Base-by-base conservation (phyloP, 2,113 vertebrate species). In the Charina bottae region DNA sequence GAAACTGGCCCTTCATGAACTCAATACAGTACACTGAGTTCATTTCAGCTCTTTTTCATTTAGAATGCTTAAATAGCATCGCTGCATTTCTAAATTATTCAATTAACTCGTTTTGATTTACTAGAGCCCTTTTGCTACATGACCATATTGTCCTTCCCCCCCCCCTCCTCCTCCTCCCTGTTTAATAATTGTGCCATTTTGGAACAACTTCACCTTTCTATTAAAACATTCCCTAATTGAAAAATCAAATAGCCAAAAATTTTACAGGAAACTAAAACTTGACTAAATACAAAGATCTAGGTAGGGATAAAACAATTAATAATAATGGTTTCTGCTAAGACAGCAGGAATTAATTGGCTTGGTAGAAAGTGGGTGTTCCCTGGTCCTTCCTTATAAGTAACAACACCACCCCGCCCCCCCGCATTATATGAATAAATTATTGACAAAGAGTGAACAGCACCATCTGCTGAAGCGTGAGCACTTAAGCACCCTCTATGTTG, bases 361-460 rank as follows among this genome's bases (percentile, higher is more conserved):
- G 46, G 55, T 17, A 90, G 21, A 46, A 13, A 26, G 55, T 0
- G 6, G 11, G 9, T 58, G 10, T 64, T 87, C 12, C n/a, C n/a
- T 24, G 2, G 24, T 24, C 28, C 37, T 13, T 3, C 46, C 78
- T n/a, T 24, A 59, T 49, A 84, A 56, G 8, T 42, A 42, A 24
- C 7, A 78, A 21, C 33, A 19, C 19, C 1, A 72, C 4, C 13
- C 2, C 28, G 19, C 17, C 2, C 33, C 33, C 7, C 26, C 1
- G 59, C 17, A 58, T 64, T 56, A 46, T 24, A 72, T 0, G 0
- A 93, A 86, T 10, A 59, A 7, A 24, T 55, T 33, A 90, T 49
- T 13, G 94, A 94, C 94, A 89, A 49, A 96, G 94, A 95, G 96
- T 24, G 60, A 93, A 96, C 85, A 96, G 94, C 95, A 94, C 96